A percentile compares a stretch with the other conserved stretches of the same genome.
Conservation (phyloP, 2,797 vertebrate species). For the Scarus forsteni region DNA sequence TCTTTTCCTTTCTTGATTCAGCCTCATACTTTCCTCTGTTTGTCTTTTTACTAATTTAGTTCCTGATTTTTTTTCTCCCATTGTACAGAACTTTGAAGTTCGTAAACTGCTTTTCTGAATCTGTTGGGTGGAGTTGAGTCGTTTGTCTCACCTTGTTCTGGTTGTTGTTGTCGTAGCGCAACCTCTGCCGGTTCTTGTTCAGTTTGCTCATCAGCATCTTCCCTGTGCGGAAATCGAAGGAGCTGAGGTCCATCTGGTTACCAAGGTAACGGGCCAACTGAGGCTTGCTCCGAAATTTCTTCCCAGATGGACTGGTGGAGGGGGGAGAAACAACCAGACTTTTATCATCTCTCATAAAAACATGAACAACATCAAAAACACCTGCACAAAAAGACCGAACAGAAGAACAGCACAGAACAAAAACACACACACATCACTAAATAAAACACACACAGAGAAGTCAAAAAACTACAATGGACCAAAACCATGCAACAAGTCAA, state of each 20-base stretch:
- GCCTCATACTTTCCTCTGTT: too few species aligned
- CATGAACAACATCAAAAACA: background rate
- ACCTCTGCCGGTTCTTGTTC: constrained; percentile 95
- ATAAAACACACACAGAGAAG: constrained; percentile 24
- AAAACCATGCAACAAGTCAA: constrained; percentile 74
- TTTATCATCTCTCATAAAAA: constrained; percentile 1
- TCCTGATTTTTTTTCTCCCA: too few species aligned
- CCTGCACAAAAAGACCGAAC: constrained; percentile 7
- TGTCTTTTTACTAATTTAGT: too few species aligned
- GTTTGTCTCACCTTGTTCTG: constrained; percentile 91
- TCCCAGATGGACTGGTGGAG: constrained; percentile 93
- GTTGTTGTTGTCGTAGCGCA: constrained; percentile 95
- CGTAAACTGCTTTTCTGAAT: too few species aligned
- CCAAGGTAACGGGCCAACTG: constrained; percentile 98
- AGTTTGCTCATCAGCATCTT: constrained; percentile 98
- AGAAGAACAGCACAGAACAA: background rate
- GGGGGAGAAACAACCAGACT: constrained; percentile 14
- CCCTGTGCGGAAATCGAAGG: constrained; percentile 97
- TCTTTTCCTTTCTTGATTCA: too few species aligned
- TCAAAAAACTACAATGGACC: constrained; percentile 26
- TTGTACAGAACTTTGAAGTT: too few species aligned
- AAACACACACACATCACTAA: constrained; percentile 14
- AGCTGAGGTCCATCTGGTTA: constrained; percentile 98
- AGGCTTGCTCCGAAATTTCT: constrained; percentile 99
- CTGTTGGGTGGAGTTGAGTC: too few species aligned